phyloP scores from a whole-genome alignment of 2,113 vertebrate species.

The Cheilinus undulatus region DNA sequence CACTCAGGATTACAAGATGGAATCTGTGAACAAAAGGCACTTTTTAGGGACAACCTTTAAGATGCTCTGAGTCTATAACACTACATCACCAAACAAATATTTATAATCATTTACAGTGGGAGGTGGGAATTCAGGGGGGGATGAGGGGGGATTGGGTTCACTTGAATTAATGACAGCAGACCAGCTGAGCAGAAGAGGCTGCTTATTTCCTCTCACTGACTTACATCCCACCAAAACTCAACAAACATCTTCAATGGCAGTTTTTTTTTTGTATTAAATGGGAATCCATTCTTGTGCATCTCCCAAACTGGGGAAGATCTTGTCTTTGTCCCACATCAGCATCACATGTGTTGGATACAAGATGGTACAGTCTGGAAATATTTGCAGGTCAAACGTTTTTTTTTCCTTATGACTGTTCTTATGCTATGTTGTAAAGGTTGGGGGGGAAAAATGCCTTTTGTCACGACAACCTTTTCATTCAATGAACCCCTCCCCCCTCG shows the following conservation, averaged over 20 bases:
- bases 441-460: constrained; percentile 84
- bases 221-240: constrained; percentile 49
- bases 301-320: constrained; percentile 80
- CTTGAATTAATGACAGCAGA: constrained; percentile 44
- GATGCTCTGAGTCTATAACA: constrained; percentile 87
- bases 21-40: constrained; percentile 88
- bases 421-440: constrained; percentile 65
- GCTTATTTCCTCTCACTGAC: constrained; percentile 43
- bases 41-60: constrained; percentile 89
- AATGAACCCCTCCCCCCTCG: constrained; percentile 81
- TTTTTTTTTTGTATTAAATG: neutral
- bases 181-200: constrained; percentile 32
- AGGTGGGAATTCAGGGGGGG: constrained; percentile 17
- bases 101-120: constrained; percentile 86
- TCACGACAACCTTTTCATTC: constrained; percentile 79
- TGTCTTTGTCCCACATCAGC: constrained; percentile 60
- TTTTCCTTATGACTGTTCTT: constrained; percentile 16
- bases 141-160: constrained; percentile 27
- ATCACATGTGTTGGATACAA: constrained; percentile 16
- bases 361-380: constrained; percentile 9
- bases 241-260: constrained; percentile 12
- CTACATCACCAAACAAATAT: constrained; percentile 88
- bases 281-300: constrained; percentile 67
- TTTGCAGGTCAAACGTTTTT: neutral
- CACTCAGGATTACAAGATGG: constrained; percentile 87